Percentiles rank a stretch among this genome's conserved stretches.
These are phyloP conservation scores for Ophion obscuratus DNA, from an alignment of 2,888 invertebrate genomes.

Conservation along the genomic window DNA sequence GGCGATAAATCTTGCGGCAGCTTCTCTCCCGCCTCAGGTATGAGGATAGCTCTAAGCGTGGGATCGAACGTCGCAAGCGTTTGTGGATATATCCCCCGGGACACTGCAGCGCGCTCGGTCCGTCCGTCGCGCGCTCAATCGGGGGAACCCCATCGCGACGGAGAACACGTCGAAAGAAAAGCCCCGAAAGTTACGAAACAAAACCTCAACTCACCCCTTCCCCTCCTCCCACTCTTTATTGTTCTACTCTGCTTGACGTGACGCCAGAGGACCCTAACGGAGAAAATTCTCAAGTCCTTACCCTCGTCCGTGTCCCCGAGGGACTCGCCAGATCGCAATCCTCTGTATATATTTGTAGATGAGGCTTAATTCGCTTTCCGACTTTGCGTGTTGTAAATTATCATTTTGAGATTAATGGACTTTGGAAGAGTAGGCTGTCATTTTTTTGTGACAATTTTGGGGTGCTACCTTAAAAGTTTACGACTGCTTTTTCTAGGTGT, in stretches of 20 bases:
- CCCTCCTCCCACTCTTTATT: not conserved
- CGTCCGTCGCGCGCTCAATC: constrained; percentile 13
- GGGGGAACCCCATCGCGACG: constrained; percentile 44
- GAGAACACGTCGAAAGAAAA: constrained; percentile 14
- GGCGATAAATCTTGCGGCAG: constrained; percentile 72
- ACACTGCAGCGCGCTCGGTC: constrained; percentile 31
- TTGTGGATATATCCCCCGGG: constrained; percentile 47
- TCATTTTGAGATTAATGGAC: not conserved
- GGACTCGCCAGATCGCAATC: not conserved
- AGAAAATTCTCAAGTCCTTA: constrained; percentile 10
- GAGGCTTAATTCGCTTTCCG: constrained; percentile 7
- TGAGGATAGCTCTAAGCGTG: constrained; percentile 54
- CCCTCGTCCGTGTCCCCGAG: not conserved
- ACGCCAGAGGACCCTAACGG: constrained; percentile 6
- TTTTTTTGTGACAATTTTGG: not conserved
- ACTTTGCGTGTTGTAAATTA: not conserved
- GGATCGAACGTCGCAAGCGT: constrained; percentile 54
- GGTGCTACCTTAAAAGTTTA: not conserved
- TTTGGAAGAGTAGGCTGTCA: not conserved
- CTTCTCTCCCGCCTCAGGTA: constrained; percentile 66
- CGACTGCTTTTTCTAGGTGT: not conserved
- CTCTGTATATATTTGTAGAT: not conserved
- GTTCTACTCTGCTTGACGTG: not conserved
- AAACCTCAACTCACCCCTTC: constrained; percentile 10
- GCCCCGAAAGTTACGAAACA: constrained; percentile 37